Conservation (phyloP, 2,888 invertebrate species). For the Macroteleia sp. region DNA sequence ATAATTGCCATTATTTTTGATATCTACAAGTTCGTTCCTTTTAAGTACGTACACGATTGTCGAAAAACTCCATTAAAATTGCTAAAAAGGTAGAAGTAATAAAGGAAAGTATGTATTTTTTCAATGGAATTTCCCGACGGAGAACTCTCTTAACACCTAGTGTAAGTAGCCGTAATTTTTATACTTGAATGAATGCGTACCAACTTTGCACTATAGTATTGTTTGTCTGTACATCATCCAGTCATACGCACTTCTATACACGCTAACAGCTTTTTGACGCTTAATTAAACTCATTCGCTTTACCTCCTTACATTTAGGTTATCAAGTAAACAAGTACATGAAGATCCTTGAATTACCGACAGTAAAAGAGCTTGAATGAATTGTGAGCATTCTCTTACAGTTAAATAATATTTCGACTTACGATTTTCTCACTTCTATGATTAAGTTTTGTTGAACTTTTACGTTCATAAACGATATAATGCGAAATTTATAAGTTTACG, state of each 20-base stretch:
- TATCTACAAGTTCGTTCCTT: too few relatives aligned
- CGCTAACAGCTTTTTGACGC: conserved; percentile 17
- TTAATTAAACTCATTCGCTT: conserved; percentile 23
- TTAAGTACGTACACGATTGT: background rate
- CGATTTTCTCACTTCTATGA: background rate
- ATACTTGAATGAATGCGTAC: conserved; percentile 76
- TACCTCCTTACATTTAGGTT: conserved; percentile 11
- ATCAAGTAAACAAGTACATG: background rate
- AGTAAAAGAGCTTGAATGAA: too few relatives aligned
- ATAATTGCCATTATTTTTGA: too few relatives aligned
- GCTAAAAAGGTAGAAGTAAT: conserved; percentile 24
- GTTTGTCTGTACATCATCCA: conserved; percentile 63
- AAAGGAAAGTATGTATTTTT: background rate
- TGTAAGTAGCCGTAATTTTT: conserved; percentile 30
- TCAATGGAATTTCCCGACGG: conserved; percentile 4
- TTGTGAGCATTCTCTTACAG: too few relatives aligned
- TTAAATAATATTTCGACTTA: background rate
- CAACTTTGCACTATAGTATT: conserved; percentile 75
- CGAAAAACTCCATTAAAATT: conserved; percentile 14
- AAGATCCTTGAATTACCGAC: conserved; percentile 21
- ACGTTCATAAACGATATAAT: background rate
- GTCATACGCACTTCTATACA: conserved; percentile 24
- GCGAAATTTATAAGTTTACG: too few relatives aligned
- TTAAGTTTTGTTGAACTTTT: background rate
- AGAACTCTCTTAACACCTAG: conserved; percentile 27